A percentile compares a stretch with the other conserved stretches of the same genome.
phyloP scores from a whole-genome alignment of 2,888 invertebrate species.

The Frankliniella intonsa region DNA sequence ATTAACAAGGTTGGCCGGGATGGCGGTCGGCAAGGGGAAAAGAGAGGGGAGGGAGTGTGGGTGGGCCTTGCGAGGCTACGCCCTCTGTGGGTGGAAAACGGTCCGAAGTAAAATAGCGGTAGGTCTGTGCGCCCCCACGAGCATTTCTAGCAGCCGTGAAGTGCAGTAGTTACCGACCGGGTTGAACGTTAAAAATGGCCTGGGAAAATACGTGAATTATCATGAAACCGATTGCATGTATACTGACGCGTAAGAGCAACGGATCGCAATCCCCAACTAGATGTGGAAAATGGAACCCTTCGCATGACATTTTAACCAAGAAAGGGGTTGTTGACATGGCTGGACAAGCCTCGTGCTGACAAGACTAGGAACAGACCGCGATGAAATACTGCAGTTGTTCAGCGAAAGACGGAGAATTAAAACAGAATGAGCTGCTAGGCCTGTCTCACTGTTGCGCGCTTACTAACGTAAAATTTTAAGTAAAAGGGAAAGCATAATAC shows the following conservation, averaged over 20 bases:
- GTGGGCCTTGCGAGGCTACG: background rate
- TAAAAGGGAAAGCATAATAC: too few species aligned
- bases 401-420: background rate
- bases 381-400: slow-evolving; percentile 10
- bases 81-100: background rate
- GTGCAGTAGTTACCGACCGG: too few species aligned
- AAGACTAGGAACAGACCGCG: background rate
- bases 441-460: background rate
- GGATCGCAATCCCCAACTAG: too few species aligned
- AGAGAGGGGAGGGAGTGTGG: background rate
- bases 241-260: too few species aligned
- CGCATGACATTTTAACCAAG: too few species aligned
- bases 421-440: background rate
- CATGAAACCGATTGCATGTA: too few species aligned
- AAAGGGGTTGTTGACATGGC: too few species aligned
- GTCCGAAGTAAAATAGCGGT: background rate
- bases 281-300: too few species aligned
- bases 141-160: background rate
- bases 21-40: background rate
- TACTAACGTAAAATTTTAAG: too few species aligned
- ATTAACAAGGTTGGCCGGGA: slow-evolving; percentile 8
- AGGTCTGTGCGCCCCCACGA: background rate
- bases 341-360: too few species aligned
- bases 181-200: too few species aligned
- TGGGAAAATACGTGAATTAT: too few species aligned